Evolutionary conservation across 2,797 vertebrate species (phyloP), one percentile per base, ranked within the genome.

Genomic region (Allobates femoralis): DNA sequence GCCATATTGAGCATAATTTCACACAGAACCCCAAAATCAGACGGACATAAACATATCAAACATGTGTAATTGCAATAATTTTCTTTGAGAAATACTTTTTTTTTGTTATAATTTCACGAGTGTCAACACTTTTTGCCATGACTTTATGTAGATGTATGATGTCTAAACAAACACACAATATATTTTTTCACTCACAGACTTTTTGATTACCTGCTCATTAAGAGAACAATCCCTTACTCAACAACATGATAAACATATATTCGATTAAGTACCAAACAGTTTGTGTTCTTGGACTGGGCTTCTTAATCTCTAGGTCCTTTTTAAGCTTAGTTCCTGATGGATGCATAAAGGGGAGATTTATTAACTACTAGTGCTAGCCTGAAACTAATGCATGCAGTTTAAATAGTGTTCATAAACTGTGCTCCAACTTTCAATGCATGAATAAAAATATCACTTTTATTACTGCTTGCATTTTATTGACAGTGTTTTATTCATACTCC

Each of bases 331-430:
- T 87, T 78, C 85, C 80, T 87, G 80, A 67, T 71, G 80, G 71
- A 76, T 79, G 80, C 74, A 83, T 79, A 87, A 69, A 66, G 51
- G 73, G 28, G 15, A 78, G 74, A 87, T 83, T 83, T 87, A 87
- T 87, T 83, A 78, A 73, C 50, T 77, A 34, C 32, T 83, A 50
- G 50, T 83, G 60, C 73, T 41, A 71, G 73, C 21, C 18, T 83
- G 79, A 76, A 77, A 75, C 60, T 55, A 86, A 77, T 82, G 79
- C 62, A 78, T 79, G 62, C 73, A 77, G 69, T 77, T 82, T 74
- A 86, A 81, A 86, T 86, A 46, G 55, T 79, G 21, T 85, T 85
- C 84, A 85, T 83, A 83, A 83, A 83, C 81, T 75, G 67, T 83
- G 46, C 76, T 71, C 67, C 53, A 71, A 30, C 84, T 79, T 73